Conservation (phyloP, 2,888 invertebrate species). For the Trachelus tabidus region DNA sequence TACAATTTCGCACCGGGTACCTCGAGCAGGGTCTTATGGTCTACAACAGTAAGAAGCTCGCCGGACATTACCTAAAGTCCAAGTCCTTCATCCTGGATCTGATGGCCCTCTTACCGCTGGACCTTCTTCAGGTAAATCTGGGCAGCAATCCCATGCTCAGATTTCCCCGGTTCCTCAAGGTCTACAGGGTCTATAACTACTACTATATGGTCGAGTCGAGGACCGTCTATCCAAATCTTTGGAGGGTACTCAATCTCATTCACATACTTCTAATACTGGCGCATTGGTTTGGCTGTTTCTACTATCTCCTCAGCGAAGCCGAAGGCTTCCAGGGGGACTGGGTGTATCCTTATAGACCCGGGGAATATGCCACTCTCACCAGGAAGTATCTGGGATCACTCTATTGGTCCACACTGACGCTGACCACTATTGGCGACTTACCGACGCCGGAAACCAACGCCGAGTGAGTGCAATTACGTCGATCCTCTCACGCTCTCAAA, state of each 20-base stretch:
- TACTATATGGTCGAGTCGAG: conserved; percentile 97
- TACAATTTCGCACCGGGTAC: conserved; percentile 94
- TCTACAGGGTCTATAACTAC: conserved; percentile 91
- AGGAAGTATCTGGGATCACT: conserved; percentile 94
- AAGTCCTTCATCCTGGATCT: conserved; percentile 88
- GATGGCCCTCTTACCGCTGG: conserved; percentile 84
- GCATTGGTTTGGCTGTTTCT: conserved; percentile 98
- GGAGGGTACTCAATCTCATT: conserved; percentile 94
- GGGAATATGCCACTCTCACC: conserved; percentile 89
- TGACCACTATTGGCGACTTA: conserved; percentile 95
- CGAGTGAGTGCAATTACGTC: conserved; percentile 80
- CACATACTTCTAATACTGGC: conserved; percentile 94
- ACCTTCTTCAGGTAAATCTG: conserved; percentile 85
- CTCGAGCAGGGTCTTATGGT: conserved; percentile 95
- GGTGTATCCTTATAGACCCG: conserved; percentile 89
- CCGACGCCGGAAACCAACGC: conserved; percentile 96
- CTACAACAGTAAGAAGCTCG: conserved; percentile 90
- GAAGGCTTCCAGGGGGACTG: conserved; percentile 91
- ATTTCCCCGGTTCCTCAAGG: conserved; percentile 89
- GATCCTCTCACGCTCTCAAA: neutral
- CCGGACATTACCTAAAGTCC: conserved; percentile 88
- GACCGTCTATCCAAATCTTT: conserved; percentile 95
- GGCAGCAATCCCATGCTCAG: conserved; percentile 88
- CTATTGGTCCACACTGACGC: conserved; percentile 96
- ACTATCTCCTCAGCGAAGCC: conserved; percentile 91